Evolutionary conservation across 2,797 vertebrate species (phyloP), one percentile per base, ranked within the genome.

Genomic region (Paratrypauchen microcephalus): DNA sequence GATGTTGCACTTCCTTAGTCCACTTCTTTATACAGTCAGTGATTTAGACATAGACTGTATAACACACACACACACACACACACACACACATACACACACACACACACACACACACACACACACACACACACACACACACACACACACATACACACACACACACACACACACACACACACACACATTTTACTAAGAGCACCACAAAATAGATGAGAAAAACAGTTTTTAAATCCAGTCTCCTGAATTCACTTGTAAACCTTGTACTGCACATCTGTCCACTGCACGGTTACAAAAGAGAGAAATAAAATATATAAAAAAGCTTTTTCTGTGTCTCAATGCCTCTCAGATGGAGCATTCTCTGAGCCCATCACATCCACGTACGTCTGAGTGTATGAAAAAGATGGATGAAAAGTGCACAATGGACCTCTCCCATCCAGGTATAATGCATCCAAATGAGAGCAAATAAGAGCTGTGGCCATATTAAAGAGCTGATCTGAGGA

Each of bases 401-500:
- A 52, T 19, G 18, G 19, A 52, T 52, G 48, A 52, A 52, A 52
- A 52, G 18, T n/a, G 19, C 19, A 6, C 18, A 52, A 77, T 65
- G 67, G 81, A 78, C 83, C 87, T 73, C 86, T 86, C 75, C 76
- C 78, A 80, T 67, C 77, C 81, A 87, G 87, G 87, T 86, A 76
- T 89, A 84, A 89, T 83, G 86, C 78, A 82, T 85, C 79, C 88
- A 86, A 88, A 82, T 85, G 85, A 80, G 73, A 62, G 71, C 61
- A 77, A 83, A 82, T 81, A 82, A 85, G 86, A 87, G 83, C 83
- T 86, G 88, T 83, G 72, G 86, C 73, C 78, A 82, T 85, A 84
- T 85, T 85, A 86, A 87, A 80, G 79, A 78, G 79, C 77, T 81
- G 70, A 73, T 80, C 50, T 24, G 69, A 30, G 57, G 15, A 28